A percentile compares a stretch with the other conserved stretches of the same genome.
Conservation (phyloP, 2,797 vertebrate species). For the Centropyge bicolor region DNA sequence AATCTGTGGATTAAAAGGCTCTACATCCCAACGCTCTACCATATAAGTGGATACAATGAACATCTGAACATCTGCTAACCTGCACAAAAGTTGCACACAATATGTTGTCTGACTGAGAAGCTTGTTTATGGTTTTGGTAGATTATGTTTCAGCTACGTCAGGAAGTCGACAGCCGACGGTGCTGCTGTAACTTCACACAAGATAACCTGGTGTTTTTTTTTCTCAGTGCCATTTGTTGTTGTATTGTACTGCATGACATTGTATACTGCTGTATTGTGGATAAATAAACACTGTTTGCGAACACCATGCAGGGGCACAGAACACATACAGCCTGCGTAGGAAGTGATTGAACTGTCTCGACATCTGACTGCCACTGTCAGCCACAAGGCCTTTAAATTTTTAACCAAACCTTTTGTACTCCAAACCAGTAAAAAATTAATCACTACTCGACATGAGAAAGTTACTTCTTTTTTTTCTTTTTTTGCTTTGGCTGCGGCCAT, state of each 20-base stretch:
- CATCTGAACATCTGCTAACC: neutral
- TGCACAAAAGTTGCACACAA: neutral
- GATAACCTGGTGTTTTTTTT: neutral
- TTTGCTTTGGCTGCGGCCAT: slow-evolving; percentile 67
- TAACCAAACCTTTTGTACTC: slow-evolving; percentile 89
- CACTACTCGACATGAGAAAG: slow-evolving; percentile 81
- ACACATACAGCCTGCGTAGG: slow-evolving; percentile 33
- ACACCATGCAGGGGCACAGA: slow-evolving; percentile 27
- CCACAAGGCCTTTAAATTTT: slow-evolving; percentile 87
- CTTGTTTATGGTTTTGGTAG: neutral
- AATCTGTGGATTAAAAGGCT: neutral
- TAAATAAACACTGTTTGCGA: slow-evolving; percentile 34
- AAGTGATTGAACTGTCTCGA: slow-evolving; percentile 74
- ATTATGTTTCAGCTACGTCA: slow-evolving; percentile 4
- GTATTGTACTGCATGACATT: neutral
- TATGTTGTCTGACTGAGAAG: neutral
- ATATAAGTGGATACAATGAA: neutral
- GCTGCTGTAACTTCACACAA: neutral
- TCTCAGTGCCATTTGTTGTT: neutral
- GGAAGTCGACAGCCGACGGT: slow-evolving; percentile 1
- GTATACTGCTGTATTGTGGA: neutral
- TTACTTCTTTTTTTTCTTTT: slow-evolving; percentile 70
- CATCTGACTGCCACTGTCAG: slow-evolving; percentile 84
- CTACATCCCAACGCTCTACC: neutral
- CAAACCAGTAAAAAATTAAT: slow-evolving; percentile 91